Evolutionary conservation across 2,797 vertebrate species (phyloP).

Genomic region (Pyrocephalus nanus): DNA sequence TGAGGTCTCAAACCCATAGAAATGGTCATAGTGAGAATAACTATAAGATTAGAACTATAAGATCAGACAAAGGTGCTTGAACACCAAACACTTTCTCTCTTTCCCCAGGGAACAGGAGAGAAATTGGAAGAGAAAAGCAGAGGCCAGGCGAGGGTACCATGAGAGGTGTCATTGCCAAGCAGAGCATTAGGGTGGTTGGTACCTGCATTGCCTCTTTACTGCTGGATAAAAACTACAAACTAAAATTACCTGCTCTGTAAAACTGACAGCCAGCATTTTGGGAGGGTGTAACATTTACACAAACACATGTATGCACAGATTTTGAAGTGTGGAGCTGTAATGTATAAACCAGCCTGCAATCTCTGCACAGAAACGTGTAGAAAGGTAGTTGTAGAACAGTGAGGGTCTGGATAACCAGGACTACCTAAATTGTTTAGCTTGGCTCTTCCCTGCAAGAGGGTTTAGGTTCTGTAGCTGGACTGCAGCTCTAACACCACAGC

Average conservation of each 20-base stretch:
- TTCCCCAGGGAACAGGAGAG: fast-evolving
- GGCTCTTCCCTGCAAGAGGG: neutral
- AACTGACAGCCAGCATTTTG: neutral
- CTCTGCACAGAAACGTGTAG: neutral
- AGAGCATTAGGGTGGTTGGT: neutral
- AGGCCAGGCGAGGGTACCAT: neutral
- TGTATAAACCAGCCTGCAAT: neutral
- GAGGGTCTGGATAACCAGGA: neutral
- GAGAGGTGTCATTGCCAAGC: neutral
- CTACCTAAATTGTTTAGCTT: neutral
- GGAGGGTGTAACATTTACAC: neutral
- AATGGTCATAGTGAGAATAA: neutral
- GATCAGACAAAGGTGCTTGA: neutral
- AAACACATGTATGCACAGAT: fast-evolving
- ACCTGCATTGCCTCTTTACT: neutral
- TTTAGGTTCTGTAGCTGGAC: neutral
- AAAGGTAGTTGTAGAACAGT: neutral
- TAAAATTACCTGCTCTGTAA: neutral
- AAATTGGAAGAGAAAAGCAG: neutral
- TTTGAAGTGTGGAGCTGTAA: neutral
- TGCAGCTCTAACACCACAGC: neutral
- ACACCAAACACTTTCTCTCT: neutral
- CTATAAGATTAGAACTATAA: fast-evolving
- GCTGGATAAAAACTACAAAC: too few species aligned
- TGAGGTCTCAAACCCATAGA: neutral